Conservation (phyloP, 2,797 vertebrate species). For the Tiaroga cobitis region DNA sequence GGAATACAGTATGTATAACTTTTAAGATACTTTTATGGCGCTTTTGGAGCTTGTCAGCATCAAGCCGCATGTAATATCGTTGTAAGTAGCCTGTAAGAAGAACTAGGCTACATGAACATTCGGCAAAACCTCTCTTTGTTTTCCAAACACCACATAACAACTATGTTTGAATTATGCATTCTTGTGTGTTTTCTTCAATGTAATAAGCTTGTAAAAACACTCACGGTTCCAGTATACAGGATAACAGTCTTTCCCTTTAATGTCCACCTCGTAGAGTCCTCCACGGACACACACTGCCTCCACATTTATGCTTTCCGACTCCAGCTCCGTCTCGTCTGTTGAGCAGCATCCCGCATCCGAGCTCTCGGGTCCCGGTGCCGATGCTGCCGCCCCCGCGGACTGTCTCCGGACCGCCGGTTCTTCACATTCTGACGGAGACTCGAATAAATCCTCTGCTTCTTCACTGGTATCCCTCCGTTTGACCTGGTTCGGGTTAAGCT, state of each 20-base stretch:
- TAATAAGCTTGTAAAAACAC: constrained; percentile 65
- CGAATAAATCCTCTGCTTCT: constrained; percentile 50
- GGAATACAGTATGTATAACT: background rate
- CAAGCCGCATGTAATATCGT: too few species aligned
- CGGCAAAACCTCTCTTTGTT: background rate
- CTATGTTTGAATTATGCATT: background rate
- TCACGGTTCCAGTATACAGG: constrained; percentile 97
- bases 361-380: constrained; percentile 37
- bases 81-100: too few species aligned
- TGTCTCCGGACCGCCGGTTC: constrained; percentile 49
- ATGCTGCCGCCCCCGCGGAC: constrained; percentile 16
- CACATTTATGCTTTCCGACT: constrained; percentile 61
- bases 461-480: constrained; percentile 42
- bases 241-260: constrained; percentile 87
- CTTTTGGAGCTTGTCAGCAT: background rate
- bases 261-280: constrained; percentile 93
- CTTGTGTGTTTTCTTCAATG: background rate
- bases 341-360: constrained; percentile 57
- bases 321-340: constrained; percentile 63
- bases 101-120: background rate
- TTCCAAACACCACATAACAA: background rate
- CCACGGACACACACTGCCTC: constrained; percentile 91
- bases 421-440: constrained; percentile 44
- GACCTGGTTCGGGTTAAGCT: constrained; percentile 67
- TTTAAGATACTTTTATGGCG: background rate